Percentiles rank a stretch among this genome's conserved stretches.
Conservation (phyloP, 1,140 invertebrate species). For the Microplitis demolitor region DNA sequence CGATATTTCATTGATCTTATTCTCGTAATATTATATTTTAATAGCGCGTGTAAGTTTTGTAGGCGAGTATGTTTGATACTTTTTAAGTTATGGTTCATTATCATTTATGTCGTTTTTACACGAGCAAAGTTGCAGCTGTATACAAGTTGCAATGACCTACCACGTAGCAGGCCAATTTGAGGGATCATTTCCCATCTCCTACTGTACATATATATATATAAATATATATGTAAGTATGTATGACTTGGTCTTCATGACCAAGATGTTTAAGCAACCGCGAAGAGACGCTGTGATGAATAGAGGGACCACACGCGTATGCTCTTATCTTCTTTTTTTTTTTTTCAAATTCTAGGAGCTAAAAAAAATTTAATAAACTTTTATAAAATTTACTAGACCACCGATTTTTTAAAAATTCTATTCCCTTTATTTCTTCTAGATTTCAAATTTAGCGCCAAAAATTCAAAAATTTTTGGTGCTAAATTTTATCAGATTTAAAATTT, state of each 20-base stretch:
- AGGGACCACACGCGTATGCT: constrained; percentile 43
- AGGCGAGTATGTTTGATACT: neutral
- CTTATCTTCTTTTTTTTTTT: neutral
- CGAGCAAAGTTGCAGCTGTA: neutral
- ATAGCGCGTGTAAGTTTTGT: neutral
- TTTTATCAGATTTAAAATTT: too few species aligned
- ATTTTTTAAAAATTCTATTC: too few species aligned
- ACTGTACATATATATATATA: constrained; percentile 15
- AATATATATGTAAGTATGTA: neutral
- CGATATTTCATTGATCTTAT: neutral
- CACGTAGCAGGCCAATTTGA: constrained; percentile 48
- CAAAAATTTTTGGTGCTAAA: too few species aligned
- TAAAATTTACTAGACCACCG: too few species aligned
- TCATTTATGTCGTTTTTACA: neutral
- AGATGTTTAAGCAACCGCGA: constrained; percentile 43
- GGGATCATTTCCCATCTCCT: constrained; percentile 44
- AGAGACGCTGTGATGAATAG: constrained; percentile 43
- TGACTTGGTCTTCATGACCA: constrained; percentile 32
- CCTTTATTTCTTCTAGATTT: too few species aligned
- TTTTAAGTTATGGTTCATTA: constrained; percentile 1
- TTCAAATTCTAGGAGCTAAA: neutral
- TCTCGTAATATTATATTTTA: neutral
- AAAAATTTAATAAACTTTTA: too few species aligned
- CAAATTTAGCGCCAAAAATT: too few species aligned
- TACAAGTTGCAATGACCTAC: constrained; percentile 37